Conservation (phyloP, 2,113 vertebrate species). For the Manacus vitellinus region DNA sequence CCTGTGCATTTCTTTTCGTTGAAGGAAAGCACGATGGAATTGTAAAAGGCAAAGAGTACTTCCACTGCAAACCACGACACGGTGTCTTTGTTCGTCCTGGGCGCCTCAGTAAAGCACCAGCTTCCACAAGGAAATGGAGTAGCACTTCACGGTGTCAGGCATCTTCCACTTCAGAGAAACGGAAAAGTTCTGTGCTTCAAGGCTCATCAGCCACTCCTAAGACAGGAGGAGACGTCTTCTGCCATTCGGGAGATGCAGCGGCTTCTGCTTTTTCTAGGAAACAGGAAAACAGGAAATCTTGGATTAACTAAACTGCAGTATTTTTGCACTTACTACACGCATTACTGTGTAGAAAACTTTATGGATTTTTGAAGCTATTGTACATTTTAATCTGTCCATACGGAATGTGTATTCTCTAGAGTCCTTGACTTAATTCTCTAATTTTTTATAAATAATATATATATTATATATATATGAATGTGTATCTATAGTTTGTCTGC, state of each 20-base stretch:
- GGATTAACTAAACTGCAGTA: constrained; percentile 75
- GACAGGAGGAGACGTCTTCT: constrained; percentile 39
- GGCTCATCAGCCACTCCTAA: constrained; percentile 25
- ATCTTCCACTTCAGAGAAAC: constrained; percentile 69
- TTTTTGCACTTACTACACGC: constrained; percentile 78
- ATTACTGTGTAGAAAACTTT: constrained; percentile 67
- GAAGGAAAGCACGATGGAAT: constrained; percentile 85
- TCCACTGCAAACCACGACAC: constrained; percentile 82
- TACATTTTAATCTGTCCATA: constrained; percentile 77
- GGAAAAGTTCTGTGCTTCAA: constrained; percentile 14
- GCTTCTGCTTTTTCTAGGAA: constrained; percentile 75
- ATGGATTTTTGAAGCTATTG: constrained; percentile 68
- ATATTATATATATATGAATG: constrained; percentile 75
- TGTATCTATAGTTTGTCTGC: constrained; percentile 75
- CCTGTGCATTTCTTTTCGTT: constrained; percentile 7
- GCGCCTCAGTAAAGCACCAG: constrained; percentile 79
- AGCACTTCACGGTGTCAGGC: constrained; percentile 59
- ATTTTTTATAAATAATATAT: constrained; percentile 80
- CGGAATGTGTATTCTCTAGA: constrained; percentile 71
- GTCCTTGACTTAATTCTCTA: constrained; percentile 74
- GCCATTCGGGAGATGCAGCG: constrained; percentile 49
- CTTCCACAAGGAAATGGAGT: constrained; percentile 61
- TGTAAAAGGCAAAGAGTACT: constrained; percentile 84
- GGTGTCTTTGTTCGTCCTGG: constrained; percentile 83
- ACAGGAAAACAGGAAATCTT: constrained; percentile 74